These are phyloP conservation scores for Rhipidura dahli DNA, from an alignment of 2,113 vertebrate genomes.

Conservation along the genomic window DNA sequence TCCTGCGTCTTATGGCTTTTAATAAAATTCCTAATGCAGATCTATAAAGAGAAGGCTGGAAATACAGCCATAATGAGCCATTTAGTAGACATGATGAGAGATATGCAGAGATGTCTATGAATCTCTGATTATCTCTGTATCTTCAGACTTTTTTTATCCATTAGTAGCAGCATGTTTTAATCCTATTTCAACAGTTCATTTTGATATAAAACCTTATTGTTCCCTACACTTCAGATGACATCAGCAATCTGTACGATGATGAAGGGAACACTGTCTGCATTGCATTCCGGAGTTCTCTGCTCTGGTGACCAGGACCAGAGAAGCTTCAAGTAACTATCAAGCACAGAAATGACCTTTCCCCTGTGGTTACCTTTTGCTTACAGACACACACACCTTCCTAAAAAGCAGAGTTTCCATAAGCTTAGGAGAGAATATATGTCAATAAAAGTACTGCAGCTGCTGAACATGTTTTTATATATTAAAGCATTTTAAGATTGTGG, in stretches of 20 bases:
- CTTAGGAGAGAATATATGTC: neutral
- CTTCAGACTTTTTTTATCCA: neutral
- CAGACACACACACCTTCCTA: neutral
- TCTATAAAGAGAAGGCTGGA: neutral
- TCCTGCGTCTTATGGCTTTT: neutral
- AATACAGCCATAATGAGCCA: neutral
- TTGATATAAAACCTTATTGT: neutral
- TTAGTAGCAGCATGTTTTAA: neutral
- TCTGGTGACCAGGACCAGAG: neutral
- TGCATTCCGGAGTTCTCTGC: neutral
- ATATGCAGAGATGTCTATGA: rapidly evolving
- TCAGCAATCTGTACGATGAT: neutral
- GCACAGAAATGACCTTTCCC: neutral
- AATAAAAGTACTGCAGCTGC: conserved; percentile 55
- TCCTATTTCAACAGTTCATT: neutral
- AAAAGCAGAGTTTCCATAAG: neutral
- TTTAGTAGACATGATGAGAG: neutral
- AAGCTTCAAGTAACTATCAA: neutral
- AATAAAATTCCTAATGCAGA: neutral
- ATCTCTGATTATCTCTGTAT: neutral
- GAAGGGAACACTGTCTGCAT: neutral
- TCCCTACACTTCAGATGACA: neutral
- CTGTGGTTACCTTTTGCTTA: conserved; percentile 15
- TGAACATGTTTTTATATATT: conserved; percentile 61
- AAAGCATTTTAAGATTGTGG: conserved; percentile 65